A percentile compares a stretch with the other conserved stretches of the same genome.
Evolutionary conservation across 2,888 invertebrate genomes (phyloP).

Genomic region (Aplocera efformata): DNA sequence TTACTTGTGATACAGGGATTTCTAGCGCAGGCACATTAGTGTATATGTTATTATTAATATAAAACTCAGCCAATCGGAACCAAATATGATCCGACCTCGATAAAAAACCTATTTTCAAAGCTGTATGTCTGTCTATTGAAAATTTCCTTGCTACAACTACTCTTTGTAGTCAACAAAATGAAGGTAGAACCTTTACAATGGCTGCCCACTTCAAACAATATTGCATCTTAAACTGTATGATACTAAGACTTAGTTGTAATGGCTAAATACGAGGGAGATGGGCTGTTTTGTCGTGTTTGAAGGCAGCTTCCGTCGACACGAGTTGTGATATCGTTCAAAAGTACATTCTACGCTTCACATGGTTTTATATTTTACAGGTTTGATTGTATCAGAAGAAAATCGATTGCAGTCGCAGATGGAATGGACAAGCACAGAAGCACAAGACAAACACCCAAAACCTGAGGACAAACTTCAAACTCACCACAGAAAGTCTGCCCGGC

Average conservation of each 20-base stretch:
- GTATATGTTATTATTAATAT: too few species aligned
- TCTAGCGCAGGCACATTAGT: too few species aligned
- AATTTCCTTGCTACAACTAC: conserved; percentile 6
- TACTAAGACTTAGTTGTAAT: background rate
- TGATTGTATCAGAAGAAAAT: too few species aligned
- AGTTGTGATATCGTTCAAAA: conserved; percentile 9
- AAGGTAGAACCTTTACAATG: conserved; percentile 4
- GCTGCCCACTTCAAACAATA: background rate
- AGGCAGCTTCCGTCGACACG: background rate
- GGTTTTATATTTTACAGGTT: too few species aligned
- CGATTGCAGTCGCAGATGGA: too few species aligned
- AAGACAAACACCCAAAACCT: too few species aligned
- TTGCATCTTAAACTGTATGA: too few species aligned
- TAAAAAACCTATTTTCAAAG: conserved; percentile 8
- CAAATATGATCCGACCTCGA: conserved; percentile 1
- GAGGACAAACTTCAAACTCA: too few species aligned
- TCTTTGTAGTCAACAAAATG: conserved; percentile 15
- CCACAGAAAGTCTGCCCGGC: too few species aligned
- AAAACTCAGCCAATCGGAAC: too few species aligned
- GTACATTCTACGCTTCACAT: conserved; percentile 5
- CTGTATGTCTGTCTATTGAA: conserved; percentile 12
- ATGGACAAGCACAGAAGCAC: too few species aligned
- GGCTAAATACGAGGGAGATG: background rate
- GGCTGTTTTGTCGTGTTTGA: background rate
- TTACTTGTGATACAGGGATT: too few species aligned